Conservation (phyloP, 2,888 invertebrate genomes). For the Apotomis capreana region DNA sequence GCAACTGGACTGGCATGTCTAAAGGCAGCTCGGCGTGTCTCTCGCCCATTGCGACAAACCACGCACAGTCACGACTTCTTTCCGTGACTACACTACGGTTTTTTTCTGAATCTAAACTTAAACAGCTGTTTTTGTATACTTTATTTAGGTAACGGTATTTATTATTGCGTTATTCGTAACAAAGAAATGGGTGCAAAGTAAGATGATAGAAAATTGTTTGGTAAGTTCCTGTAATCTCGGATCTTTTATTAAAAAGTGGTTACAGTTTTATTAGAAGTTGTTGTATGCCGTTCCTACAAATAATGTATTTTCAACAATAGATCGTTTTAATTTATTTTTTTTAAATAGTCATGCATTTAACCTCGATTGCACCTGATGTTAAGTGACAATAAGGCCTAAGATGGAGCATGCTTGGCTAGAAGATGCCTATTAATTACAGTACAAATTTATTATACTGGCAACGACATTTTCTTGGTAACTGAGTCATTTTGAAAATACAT, state of each 20-base stretch:
- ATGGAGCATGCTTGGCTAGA: no score
- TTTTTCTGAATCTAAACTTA: constrained; percentile 38
- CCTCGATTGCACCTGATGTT: no score
- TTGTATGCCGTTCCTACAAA: not conserved
- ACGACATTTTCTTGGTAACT: no score
- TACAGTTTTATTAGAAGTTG: not conserved
- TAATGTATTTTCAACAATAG: no score
- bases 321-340: no score
- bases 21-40: constrained; percentile 44
- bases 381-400: no score
- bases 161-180: constrained; percentile 23
- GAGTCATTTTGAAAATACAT: no score
- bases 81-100: constrained; percentile 62
- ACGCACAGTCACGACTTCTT: constrained; percentile 64
- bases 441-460: no score
- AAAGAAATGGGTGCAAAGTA: constrained; percentile 34
- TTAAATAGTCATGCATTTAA: no score
- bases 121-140: constrained; percentile 32
- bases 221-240: constrained; percentile 13
- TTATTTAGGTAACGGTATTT: constrained; percentile 42
- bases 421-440: no score
- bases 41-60: constrained; percentile 59
- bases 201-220: constrained; percentile 49
- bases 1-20: constrained; percentile 5
- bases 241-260: not conserved